These are phyloP conservation scores for Eubasilissa splendida DNA, from an alignment of 2,888 invertebrate species.

Conservation along the genomic window DNA sequence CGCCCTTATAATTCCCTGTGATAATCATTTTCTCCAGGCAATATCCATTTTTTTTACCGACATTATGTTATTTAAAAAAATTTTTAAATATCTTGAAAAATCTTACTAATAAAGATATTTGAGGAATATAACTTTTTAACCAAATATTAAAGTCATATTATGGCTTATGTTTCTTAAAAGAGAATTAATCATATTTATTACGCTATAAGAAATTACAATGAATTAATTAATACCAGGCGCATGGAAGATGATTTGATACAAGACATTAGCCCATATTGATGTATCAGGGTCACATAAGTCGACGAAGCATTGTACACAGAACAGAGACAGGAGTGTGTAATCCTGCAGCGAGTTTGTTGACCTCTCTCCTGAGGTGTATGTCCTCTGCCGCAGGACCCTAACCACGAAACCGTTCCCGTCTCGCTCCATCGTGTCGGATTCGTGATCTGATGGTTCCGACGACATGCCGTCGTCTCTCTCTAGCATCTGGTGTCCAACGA, in stretches of 20 bases:
- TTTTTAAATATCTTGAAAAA: too few species aligned
- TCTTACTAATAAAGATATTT: too few species aligned
- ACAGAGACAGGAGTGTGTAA: slow-evolving; percentile 44
- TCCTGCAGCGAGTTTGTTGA: slow-evolving; percentile 56
- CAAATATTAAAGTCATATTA: too few species aligned
- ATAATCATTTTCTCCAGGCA: too few species aligned
- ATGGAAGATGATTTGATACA: neutral
- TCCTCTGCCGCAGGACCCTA: slow-evolving; percentile 50
- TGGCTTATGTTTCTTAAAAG: too few species aligned
- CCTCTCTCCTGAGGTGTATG: slow-evolving; percentile 56
- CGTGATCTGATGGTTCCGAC: neutral
- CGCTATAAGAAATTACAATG: too few species aligned
- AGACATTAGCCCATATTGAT: slow-evolving; percentile 6
- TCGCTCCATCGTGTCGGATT: slow-evolving; percentile 8
- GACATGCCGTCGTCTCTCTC: neutral
- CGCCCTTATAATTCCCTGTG: too few species aligned
- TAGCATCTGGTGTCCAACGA: slow-evolving; percentile 25
- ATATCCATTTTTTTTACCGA: too few species aligned
- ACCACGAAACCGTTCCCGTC: slow-evolving; percentile 22
- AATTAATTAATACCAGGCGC: too few species aligned
- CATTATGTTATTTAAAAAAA: too few species aligned
- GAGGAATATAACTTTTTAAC: too few species aligned
- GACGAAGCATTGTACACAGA: slow-evolving; percentile 37
- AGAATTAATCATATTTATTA: too few species aligned
- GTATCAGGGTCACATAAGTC: slow-evolving; percentile 40